Conservation (phyloP, 2,797 vertebrate genomes). For the Otus scops region DNA sequence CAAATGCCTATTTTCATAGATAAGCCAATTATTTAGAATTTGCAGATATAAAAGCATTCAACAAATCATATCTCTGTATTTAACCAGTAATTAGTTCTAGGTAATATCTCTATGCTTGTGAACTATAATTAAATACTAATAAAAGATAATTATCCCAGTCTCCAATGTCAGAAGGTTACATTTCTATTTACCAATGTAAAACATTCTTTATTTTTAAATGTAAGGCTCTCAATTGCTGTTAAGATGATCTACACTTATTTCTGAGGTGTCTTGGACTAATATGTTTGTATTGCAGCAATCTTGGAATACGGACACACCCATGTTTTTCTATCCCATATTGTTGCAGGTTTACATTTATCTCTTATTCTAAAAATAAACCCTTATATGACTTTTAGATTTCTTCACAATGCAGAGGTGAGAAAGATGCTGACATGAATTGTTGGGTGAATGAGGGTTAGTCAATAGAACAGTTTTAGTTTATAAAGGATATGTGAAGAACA, state of each 20-base stretch:
- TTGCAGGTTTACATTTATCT: background rate
- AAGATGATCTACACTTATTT: background rate
- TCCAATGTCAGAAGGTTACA: background rate
- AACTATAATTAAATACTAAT: background rate
- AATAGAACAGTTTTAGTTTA: background rate
- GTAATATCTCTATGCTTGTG: background rate
- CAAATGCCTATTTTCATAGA: background rate
- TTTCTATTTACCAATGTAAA: background rate
- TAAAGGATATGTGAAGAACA: background rate
- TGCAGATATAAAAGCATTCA: slow-evolving; percentile 1
- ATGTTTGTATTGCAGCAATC: background rate
- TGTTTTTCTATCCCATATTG: background rate
- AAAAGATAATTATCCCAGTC: slow-evolving; percentile 4
- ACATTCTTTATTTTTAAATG: background rate
- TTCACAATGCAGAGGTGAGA: background rate
- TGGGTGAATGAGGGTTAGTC: background rate
- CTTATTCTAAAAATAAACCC: background rate
- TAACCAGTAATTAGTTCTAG: slow-evolving; percentile 18
- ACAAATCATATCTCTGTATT: background rate
- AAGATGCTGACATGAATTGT: background rate
- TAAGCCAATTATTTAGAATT: slow-evolving; percentile 7
- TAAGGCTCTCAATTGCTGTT: background rate
- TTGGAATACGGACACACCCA: background rate
- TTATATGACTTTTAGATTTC: background rate
- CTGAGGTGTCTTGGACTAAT: background rate